phyloP scores from a whole-genome alignment of 2,797 vertebrate genomes.

The Buphagus erythrorhynchus region DNA sequence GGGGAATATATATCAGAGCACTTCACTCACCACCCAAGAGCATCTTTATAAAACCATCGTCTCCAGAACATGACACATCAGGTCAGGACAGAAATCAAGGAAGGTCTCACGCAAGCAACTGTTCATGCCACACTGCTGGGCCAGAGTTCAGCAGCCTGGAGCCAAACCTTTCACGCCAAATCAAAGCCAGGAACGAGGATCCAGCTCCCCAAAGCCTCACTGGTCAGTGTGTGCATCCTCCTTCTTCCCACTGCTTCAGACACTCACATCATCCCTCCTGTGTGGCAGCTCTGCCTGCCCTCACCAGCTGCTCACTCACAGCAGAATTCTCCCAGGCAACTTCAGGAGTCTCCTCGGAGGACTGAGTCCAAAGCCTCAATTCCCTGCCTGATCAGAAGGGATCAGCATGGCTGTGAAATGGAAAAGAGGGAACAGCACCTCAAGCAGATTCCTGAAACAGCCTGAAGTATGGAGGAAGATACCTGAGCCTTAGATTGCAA shows the following conservation, averaged over 20 bases:
- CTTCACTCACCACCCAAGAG: background rate
- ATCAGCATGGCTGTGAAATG: background rate
- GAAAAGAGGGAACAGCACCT: background rate
- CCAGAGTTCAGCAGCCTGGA: background rate
- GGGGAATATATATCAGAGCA: background rate
- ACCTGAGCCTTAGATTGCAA: background rate
- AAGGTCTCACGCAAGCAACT: background rate
- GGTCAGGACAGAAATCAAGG: background rate
- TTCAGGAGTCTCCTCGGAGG: background rate
- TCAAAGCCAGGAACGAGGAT: background rate
- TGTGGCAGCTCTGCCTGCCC: background rate
- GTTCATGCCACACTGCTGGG: background rate
- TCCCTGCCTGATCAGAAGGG: background rate
- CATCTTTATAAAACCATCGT: background rate
- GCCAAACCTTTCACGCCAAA: background rate
- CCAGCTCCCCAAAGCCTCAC: background rate
- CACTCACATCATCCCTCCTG: background rate
- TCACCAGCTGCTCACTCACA: background rate
- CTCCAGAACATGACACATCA: background rate
- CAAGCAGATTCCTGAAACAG: background rate
- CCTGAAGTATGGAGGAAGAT: background rate
- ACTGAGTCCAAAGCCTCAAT: background rate
- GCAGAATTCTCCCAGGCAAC: background rate
- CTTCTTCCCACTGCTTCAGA: background rate
- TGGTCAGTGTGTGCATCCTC: fast-evolving